Conservation (phyloP, 2,797 vertebrate genomes). For the Molossus alvarezi region DNA sequence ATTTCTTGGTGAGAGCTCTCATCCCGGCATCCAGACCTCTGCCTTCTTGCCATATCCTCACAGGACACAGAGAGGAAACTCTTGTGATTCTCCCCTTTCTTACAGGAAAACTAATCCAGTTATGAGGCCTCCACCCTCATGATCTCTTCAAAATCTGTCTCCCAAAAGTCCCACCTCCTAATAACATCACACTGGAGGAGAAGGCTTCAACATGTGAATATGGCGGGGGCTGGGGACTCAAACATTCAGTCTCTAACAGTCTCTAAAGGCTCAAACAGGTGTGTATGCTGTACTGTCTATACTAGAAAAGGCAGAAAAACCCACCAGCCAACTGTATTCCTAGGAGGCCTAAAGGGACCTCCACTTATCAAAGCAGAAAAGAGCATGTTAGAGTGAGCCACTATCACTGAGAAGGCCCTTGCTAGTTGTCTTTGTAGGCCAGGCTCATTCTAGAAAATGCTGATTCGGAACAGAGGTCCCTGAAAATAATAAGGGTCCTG, state of each 20-base stretch:
- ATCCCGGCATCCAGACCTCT: background rate
- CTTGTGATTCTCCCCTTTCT: background rate
- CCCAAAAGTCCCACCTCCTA: background rate
- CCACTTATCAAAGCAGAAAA: constrained; percentile 6
- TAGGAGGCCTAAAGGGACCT: background rate
- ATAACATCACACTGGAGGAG: background rate
- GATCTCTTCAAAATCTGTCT: background rate
- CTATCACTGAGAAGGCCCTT: background rate
- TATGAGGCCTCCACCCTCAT: background rate
- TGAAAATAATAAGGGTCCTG: background rate
- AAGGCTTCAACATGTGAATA: background rate
- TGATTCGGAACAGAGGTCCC: constrained; percentile 54
- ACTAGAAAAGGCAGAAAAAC: background rate
- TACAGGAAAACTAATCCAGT: background rate
- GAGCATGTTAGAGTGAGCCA: background rate
- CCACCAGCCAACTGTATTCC: background rate
- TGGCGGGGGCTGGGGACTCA: background rate
- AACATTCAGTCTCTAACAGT: background rate
- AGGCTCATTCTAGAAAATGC: background rate
- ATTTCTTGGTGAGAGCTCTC: background rate
- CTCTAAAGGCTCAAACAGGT: background rate
- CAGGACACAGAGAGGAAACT: background rate
- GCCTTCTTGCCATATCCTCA: background rate
- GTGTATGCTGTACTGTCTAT: background rate
- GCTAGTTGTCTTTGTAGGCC: background rate